phyloP scores from a whole-genome alignment of 2,113 vertebrate genomes.

The Proteles cristata region DNA sequence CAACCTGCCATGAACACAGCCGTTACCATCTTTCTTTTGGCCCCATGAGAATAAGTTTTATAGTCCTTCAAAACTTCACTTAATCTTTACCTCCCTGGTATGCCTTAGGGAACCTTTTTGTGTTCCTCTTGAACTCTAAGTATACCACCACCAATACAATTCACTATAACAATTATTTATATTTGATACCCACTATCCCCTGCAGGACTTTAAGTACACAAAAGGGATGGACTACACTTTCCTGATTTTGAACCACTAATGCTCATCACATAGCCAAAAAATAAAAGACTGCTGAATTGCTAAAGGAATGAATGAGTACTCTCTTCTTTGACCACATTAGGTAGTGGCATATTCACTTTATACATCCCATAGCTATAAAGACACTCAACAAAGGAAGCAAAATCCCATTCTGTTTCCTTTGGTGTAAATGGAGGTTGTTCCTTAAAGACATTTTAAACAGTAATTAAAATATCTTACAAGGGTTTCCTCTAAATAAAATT shows the following conservation, averaged over 20 bases:
- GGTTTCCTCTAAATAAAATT: background rate
- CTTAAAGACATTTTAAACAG: constrained; percentile 18
- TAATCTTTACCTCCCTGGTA: background rate
- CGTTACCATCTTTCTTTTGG: background rate
- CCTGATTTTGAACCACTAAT: background rate
- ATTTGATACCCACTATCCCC: background rate
- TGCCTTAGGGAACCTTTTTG: background rate
- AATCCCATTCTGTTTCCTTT: background rate
- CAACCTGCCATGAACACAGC: background rate
- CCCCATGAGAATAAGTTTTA: background rate
- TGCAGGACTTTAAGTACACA: background rate
- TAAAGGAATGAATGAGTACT: background rate
- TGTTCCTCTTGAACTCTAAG: background rate
- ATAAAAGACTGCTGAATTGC: background rate
- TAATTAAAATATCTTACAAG: constrained; percentile 52
- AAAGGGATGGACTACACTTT: background rate
- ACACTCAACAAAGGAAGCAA: background rate
- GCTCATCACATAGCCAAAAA: background rate
- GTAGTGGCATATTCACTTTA: background rate
- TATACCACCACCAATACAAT: background rate
- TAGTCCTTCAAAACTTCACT: background rate
- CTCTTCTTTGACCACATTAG: background rate
- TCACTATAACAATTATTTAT: background rate
- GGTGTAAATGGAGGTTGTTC: background rate
- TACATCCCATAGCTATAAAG: background rate